phyloP scores from a whole-genome alignment of 2,888 invertebrate species.

The Andrena marginata region DNA sequence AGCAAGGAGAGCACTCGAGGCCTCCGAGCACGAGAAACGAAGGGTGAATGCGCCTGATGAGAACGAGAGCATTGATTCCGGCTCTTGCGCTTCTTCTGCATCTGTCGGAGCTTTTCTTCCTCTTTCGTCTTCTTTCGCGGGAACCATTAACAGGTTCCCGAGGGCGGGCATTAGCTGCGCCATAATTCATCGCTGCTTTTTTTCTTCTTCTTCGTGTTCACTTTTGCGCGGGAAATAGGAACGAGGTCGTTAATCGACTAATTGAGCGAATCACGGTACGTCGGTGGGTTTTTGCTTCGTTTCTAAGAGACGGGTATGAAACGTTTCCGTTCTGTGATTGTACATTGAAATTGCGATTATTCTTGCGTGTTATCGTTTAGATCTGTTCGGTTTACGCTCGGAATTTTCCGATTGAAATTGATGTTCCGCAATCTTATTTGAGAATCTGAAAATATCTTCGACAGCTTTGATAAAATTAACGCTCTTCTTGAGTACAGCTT shows the following conservation, averaged over 20 bases:
- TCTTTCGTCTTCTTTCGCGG: conserved; percentile 10
- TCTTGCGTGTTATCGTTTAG: neutral
- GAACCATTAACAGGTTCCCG: conserved; percentile 41
- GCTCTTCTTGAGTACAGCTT: conserved; percentile 5
- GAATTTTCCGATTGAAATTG: neutral
- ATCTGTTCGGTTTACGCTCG: no score
- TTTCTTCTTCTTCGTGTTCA: no score
- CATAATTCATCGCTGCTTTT: neutral
- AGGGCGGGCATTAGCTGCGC: conserved; percentile 25
- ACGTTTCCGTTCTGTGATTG: no score
- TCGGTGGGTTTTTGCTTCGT: neutral
- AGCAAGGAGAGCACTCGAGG: conserved; percentile 59
- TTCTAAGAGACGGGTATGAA: neutral
- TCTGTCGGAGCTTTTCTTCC: conserved; percentile 18
- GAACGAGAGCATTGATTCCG: conserved; percentile 57
- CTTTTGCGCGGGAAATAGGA: neutral
- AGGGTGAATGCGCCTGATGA: conserved; percentile 60
- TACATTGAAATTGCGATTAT: no score
- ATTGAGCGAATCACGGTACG: neutral
- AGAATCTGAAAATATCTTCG: conserved; percentile 3
- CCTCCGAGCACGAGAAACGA: conserved; percentile 59
- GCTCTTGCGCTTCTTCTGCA: conserved; percentile 43
- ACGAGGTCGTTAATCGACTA: neutral
- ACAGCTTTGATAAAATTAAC: conserved; percentile 1
- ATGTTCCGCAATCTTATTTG: neutral